Base-by-base conservation (phyloP, 2,888 invertebrate genomes). In the Exocentrus adspersus region DNA sequence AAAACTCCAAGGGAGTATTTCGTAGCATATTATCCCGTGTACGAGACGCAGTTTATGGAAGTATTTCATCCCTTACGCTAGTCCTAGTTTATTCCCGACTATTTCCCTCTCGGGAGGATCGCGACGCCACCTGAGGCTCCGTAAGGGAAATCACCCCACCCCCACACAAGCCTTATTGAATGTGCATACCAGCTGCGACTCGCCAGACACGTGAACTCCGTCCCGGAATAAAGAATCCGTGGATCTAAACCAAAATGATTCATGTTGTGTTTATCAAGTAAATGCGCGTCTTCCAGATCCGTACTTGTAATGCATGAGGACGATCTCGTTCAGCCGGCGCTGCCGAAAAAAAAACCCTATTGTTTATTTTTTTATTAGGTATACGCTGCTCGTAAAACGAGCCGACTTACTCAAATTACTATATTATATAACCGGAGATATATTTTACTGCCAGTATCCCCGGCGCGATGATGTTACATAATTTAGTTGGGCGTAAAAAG, bases 161-260 rank as follows among this genome's bases (percentile, higher is more conserved):
- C n/a, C n/a, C n/a, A n/a, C n/a, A n/a, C n/a, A n/a, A n/a, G n/a
- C n/a, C n/a, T n/a, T 72, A 72, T 73, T 71, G 73, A 72, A 73
- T 68, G 72, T 72, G 71, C 70, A 73, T 71, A 72, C 71, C 72
- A 73, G 64, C 70, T 73, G 73, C 57, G 66, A 53, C 56, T 56
- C 59, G 53, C n/a, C n/a, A n/a, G n/a, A n/a, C n/a, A n/a, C n/a
- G n/a, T n/a, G n/a, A n/a, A n/a, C n/a, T n/a, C n/a, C n/a, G n/a
- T n/a, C n/a, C n/a, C n/a, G n/a, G n/a, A n/a, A n/a, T n/a, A n/a
- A n/a, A n/a, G n/a, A n/a, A n/a, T n/a, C n/a, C n/a, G n/a, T n/a
- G n/a, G n/a, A n/a, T 41, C 12, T 30, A 41, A 20, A 53, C 21
- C 14, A 21, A 45, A 59, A 24, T 20, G 41, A 28, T 65, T 64